These are phyloP conservation scores for Ptychobarbus kaznakovi DNA, from an alignment of 2,797 vertebrate genomes.

Conservation along the genomic window DNA sequence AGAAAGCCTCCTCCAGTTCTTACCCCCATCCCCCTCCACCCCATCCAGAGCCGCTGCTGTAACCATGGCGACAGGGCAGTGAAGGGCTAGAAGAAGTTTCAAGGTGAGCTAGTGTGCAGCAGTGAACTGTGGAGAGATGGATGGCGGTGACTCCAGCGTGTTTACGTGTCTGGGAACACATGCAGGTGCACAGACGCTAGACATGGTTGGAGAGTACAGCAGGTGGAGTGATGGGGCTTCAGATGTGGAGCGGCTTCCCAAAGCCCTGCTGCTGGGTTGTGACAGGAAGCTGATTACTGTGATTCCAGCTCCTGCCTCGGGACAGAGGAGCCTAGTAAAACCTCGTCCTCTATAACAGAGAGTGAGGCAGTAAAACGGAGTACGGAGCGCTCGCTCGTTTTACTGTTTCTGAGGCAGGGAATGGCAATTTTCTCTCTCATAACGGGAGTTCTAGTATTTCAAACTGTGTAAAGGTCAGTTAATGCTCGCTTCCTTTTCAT, in stretches of 20 bases:
- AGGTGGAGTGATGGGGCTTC: slow-evolving; percentile 11
- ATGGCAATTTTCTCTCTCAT: not conserved
- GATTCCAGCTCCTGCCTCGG: slow-evolving; percentile 25
- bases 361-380: not conserved
- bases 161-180: slow-evolving; percentile 20
- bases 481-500: not conserved
- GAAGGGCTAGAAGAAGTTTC: slow-evolving; percentile 34
- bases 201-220: not conserved
- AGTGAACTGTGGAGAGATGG: slow-evolving; percentile 39
- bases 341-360: slow-evolving; percentile 8
- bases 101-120: slow-evolving; percentile 43
- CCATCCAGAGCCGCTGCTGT: slow-evolving; percentile 18
- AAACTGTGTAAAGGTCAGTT: slow-evolving; percentile 33
- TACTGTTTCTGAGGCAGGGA: slow-evolving; percentile 23
- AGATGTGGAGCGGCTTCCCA: slow-evolving; percentile 4
- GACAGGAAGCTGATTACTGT: slow-evolving; percentile 33
- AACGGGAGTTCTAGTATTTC: not conserved
- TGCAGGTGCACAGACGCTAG: slow-evolving; percentile 15
- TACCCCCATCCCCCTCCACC: slow-evolving; percentile 1
- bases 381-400: not conserved
- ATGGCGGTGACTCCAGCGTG: not conserved
- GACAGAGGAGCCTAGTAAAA: slow-evolving; percentile 13
- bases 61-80: slow-evolving; percentile 42
- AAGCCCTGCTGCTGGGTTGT: slow-evolving; percentile 29
- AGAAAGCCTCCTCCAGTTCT: not conserved